Conservation (phyloP, 1,140 invertebrate species). For the Pseudoatta argentina region DNA sequence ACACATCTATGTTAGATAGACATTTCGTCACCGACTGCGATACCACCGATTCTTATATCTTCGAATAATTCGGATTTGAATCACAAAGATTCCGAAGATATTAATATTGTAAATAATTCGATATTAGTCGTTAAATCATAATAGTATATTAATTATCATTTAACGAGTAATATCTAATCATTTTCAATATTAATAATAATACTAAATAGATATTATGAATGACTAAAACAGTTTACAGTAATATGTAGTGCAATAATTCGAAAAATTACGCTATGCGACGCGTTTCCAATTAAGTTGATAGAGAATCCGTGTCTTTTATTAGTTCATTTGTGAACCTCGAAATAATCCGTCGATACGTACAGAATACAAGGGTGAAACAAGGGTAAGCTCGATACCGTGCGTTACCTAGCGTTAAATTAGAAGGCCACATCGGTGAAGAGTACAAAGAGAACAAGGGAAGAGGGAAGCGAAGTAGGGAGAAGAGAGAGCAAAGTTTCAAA, state of each 20-base stretch:
- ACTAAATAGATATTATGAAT: background rate
- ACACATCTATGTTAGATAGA: background rate
- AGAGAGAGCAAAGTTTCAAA: constrained; percentile 66
- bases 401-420: constrained; percentile 82
- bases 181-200: background rate
- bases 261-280: constrained; percentile 30
- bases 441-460: constrained; percentile 41
- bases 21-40: background rate
- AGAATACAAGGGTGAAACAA: constrained; percentile 24
- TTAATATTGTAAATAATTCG: too few species aligned
- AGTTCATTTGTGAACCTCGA: constrained; percentile 70
- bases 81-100: background rate
- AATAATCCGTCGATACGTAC: constrained; percentile 65
- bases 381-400: constrained; percentile 34
- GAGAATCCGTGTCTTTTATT: constrained; percentile 52
- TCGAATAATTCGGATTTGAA: background rate
- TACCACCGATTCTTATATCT: background rate
- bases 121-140: too few species aligned
- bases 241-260: background rate
- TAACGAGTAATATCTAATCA: background rate
- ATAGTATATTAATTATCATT: background rate
- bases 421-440: constrained; percentile 66
- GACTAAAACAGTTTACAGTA: constrained; percentile 40
- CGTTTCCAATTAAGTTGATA: constrained; percentile 67
- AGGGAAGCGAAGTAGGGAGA: background rate